Percentiles rank a stretch among this genome's conserved stretches.
These are phyloP conservation scores for Mantis religiosa DNA, from an alignment of 2,888 invertebrate genomes.

Conservation along the genomic window DNA sequence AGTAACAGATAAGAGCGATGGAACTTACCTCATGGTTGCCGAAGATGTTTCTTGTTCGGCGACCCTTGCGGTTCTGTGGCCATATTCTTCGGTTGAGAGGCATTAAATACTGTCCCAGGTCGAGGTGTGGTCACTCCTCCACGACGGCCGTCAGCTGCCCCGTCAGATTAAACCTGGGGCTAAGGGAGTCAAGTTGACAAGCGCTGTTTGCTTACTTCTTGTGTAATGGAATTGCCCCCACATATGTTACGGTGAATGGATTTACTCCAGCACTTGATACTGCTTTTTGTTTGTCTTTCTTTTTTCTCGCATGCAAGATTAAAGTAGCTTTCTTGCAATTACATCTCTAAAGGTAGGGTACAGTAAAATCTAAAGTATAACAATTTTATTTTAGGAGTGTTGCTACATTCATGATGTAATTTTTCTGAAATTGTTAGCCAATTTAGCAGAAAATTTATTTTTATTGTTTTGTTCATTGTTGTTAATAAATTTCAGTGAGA, in stretches of 20 bases:
- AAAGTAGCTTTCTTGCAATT: too few relatives aligned
- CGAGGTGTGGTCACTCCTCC: neutral
- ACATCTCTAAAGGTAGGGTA: too few relatives aligned
- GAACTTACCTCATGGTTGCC: neutral
- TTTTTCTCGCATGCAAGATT: too few relatives aligned
- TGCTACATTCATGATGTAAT: too few relatives aligned
- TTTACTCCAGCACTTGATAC: neutral
- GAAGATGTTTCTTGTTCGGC: neutral
- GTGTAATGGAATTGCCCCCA: neutral
- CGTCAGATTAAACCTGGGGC: constrained; percentile 22
- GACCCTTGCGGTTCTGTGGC: constrained; percentile 1
- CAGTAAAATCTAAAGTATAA: too few relatives aligned
- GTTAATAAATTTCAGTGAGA: too few relatives aligned
- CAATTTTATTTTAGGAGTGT: too few relatives aligned
- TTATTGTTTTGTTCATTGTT: too few relatives aligned
- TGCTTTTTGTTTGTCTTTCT: neutral
- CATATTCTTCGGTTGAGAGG: neutral
- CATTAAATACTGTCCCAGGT: constrained; percentile 20
- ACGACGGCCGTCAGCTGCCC: neutral
- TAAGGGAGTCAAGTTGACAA: constrained; percentile 11
- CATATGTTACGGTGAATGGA: neutral
- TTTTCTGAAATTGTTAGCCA: too few relatives aligned
- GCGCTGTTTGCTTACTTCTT: neutral
- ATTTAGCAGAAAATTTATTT: too few relatives aligned
- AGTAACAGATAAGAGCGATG: neutral